Percentiles rank a stretch among this genome's conserved stretches.
phyloP scores from a whole-genome alignment of 2,113 vertebrate species.

The Neodon shergylaensis region DNA sequence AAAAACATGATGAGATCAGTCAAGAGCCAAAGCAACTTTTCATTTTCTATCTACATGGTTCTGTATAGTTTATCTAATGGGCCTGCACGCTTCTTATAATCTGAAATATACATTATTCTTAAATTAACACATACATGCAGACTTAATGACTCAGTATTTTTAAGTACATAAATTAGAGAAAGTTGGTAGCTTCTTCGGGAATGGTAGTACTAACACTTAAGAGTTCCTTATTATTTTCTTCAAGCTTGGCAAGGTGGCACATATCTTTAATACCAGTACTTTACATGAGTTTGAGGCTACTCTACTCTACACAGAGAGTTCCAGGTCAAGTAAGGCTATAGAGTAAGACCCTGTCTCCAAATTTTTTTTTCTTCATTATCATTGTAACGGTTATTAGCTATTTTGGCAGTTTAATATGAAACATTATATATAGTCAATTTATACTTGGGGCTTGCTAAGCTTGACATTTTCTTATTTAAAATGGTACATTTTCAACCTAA shows the following conservation, averaged over 20 bases:
- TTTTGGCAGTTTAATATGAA: background rate
- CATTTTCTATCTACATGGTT: background rate
- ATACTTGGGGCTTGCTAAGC: background rate
- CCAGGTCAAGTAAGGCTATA: background rate
- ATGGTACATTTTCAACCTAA: background rate
- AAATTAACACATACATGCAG: background rate
- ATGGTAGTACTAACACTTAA: background rate
- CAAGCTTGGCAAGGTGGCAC: background rate
- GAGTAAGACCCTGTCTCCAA: background rate
- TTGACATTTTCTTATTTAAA: background rate
- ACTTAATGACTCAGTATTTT: background rate
- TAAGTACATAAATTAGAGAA: conserved; percentile 23
- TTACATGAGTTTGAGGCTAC: background rate
- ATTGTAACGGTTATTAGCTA: background rate
- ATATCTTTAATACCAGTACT: background rate
- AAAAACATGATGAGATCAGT: background rate
- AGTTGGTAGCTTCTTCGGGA: background rate
- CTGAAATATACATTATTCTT: conserved; percentile 4
- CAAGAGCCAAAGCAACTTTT: background rate
- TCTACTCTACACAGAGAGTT: background rate
- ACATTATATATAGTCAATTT: background rate
- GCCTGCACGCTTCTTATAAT: background rate
- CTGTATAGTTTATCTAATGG: background rate
- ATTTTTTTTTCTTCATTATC: background rate
- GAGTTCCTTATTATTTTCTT: background rate